phyloP scores from a whole-genome alignment of 2,797 vertebrate species.

The Threskiornis aethiopicus region DNA sequence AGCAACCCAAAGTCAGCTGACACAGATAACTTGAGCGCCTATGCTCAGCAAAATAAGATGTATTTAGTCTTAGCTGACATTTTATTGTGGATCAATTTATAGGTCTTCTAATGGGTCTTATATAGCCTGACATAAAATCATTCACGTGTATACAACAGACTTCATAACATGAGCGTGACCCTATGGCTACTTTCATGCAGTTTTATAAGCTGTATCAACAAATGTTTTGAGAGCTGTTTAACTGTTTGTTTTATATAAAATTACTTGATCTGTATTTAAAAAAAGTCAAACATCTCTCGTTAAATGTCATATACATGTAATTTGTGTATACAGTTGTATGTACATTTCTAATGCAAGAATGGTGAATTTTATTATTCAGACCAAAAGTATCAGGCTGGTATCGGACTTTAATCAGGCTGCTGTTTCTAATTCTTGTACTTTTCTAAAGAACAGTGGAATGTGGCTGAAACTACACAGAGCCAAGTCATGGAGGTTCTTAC shows the following conservation, averaged over 20 bases:
- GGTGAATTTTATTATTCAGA: background rate
- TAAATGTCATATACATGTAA: background rate
- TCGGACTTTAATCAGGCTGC: background rate
- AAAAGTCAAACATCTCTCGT: background rate
- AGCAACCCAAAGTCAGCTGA: background rate
- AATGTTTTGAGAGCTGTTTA: background rate
- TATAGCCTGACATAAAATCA: background rate
- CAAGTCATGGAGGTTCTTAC: background rate
- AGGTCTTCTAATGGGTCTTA: background rate
- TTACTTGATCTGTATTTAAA: background rate
- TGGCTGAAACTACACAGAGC: background rate
- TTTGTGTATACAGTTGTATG: background rate
- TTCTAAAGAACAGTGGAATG: background rate
- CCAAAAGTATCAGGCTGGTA: background rate
- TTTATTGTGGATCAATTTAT: background rate
- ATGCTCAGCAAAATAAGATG: background rate
- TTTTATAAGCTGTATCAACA: background rate
- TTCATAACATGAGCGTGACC: background rate
- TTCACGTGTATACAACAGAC: background rate
- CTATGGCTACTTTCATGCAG: background rate
- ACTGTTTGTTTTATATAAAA: background rate
- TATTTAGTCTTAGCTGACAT: background rate
- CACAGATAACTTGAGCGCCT: background rate
- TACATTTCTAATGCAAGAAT: background rate
- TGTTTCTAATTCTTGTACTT: background rate